A percentile compares a stretch with the other conserved stretches of the same genome.
Evolutionary conservation across 2,797 vertebrate species (phyloP).

Genomic region (Oophaga sylvatica): DNA sequence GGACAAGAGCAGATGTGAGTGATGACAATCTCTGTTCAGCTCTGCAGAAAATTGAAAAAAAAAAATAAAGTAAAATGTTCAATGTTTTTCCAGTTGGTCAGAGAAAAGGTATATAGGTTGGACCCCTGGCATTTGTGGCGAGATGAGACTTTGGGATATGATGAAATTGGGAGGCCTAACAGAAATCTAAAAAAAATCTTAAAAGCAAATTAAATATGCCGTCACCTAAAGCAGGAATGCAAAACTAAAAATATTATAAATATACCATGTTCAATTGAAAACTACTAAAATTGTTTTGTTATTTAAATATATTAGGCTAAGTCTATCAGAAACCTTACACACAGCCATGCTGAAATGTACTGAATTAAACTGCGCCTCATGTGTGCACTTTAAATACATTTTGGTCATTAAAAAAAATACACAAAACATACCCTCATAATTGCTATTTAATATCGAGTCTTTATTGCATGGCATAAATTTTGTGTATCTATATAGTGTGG

Average conservation of each 20-base stretch:
- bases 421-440: not conserved
- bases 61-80: no score
- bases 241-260: not conserved
- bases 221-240: not conserved
- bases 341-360: not conserved
- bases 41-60: no score
- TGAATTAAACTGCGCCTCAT: not conserved
- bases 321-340: not conserved
- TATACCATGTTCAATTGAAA: not conserved
- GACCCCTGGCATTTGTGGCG: no score
- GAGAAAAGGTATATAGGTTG: no score
- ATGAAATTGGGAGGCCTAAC: no score
- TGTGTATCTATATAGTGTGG: constrained; percentile 17
- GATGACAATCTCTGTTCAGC: no score
- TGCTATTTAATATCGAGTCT: constrained; percentile 23
- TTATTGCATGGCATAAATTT: constrained; percentile 22
- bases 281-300: not conserved
- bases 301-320: not conserved
- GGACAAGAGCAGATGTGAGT: no score
- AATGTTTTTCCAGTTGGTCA: no score
- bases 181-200: not conserved
- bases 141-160: no score
- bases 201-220: not conserved
- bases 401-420: not conserved
- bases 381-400: not conserved